phyloP scores from a whole-genome alignment of 2,113 vertebrate species.

The Cygnus atratus region DNA sequence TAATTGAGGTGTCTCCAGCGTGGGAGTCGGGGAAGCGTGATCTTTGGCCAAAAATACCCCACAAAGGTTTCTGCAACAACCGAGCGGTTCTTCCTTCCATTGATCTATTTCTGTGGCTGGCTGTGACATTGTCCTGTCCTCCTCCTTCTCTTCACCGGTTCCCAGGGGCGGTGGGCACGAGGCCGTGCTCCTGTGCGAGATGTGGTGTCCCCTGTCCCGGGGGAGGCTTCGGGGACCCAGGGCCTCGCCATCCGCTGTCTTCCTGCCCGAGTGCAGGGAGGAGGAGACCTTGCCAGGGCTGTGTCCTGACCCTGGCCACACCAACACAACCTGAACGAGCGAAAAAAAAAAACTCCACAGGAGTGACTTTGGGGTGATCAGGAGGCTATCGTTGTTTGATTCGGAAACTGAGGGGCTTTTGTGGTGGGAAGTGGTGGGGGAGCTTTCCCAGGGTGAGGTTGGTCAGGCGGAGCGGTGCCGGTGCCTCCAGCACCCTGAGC shows the following conservation, averaged over 20 bases:
- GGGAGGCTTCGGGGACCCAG: background rate
- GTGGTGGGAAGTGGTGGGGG: background rate
- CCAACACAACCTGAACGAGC: background rate
- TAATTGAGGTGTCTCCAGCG: background rate
- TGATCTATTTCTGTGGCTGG: background rate
- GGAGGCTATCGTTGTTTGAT: background rate
- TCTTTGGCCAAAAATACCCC: background rate
- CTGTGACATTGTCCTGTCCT: background rate
- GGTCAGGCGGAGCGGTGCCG: rapidly evolving
- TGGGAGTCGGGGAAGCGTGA: background rate
- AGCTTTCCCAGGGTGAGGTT: no score
- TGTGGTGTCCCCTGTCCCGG: rapidly evolving
- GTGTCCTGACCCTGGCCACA: background rate
- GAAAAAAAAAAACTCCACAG: no score
- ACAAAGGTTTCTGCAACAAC: background rate
- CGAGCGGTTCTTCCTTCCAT: background rate
- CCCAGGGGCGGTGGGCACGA: background rate
- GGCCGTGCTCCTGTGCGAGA: background rate
- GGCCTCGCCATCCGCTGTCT: background rate
- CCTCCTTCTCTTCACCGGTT: background rate
- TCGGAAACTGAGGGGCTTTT: no score
- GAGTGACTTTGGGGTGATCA: background rate
- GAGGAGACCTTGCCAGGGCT: background rate
- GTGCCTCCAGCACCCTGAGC: background rate
- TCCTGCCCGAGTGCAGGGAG: background rate